Evolutionary conservation across 2,797 vertebrate genomes (phyloP).

Genomic region (Takifugu ocellatus): DNA sequence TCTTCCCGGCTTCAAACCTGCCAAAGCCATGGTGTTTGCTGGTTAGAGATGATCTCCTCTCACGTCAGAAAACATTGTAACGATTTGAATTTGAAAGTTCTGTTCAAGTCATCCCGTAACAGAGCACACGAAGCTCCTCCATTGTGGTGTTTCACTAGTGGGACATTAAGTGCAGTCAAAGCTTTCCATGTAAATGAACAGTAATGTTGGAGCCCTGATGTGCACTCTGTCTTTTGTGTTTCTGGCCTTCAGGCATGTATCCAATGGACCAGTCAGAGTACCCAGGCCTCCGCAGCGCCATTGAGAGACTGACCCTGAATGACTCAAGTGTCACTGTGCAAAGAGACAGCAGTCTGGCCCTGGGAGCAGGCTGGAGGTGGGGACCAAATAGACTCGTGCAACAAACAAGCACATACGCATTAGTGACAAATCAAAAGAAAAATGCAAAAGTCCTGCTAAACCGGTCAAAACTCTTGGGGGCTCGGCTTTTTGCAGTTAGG

Average conservation of each 20-base stretch:
- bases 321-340: constrained; percentile 94
- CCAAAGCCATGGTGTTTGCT: constrained; percentile 97
- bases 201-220: constrained; percentile 12
- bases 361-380: constrained; percentile 97
- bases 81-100: neutral
- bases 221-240: constrained; percentile 8
- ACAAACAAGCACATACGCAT: neutral
- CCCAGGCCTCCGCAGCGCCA: constrained; percentile 84
- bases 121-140: constrained; percentile 2
- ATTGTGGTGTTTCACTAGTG: constrained; percentile 5
- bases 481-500: neutral
- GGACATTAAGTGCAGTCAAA: constrained; percentile 16
- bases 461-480: neutral
- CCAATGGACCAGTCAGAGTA: constrained; percentile 95
- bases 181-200: constrained; percentile 7
- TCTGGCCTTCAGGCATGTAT: constrained; percentile 84
- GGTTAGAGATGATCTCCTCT: constrained; percentile 66
- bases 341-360: constrained; percentile 89
- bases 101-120: neutral
- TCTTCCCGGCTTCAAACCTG: constrained; percentile 92
- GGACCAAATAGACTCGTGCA: neutral
- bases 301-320: constrained; percentile 92
- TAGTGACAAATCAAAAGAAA: neutral
- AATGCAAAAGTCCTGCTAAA: neutral
- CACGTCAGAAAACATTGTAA: neutral